phyloP scores from a whole-genome alignment of 2,888 invertebrate species.

The Plagodis pulveraria region DNA sequence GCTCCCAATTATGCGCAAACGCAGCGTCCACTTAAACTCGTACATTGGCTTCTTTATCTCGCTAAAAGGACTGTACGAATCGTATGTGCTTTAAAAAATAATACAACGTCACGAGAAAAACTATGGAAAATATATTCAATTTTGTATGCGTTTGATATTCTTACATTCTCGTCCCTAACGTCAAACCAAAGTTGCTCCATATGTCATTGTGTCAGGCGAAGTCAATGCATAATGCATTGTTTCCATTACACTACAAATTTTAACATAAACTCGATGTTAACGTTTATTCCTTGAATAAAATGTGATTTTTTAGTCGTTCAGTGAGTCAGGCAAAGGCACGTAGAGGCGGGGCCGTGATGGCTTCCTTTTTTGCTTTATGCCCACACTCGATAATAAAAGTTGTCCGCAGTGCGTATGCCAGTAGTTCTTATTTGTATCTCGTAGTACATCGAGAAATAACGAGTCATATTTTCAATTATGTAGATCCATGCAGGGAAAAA shows the following conservation, averaged over 20 bases:
- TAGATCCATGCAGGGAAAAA: constrained; percentile 20
- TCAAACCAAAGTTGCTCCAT: constrained; percentile 75
- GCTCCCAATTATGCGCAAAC: constrained; percentile 78
- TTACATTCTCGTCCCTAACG: constrained; percentile 71
- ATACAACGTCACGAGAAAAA: constrained; percentile 61
- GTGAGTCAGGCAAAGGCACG: constrained; percentile 44
- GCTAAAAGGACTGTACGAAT: constrained; percentile 68
- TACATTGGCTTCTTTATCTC: constrained; percentile 63
- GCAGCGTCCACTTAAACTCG: constrained; percentile 71
- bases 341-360: constrained; percentile 49
- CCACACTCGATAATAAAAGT: constrained; percentile 28
- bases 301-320: constrained; percentile 71
- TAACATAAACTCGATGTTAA: constrained; percentile 82
- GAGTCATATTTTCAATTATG: constrained; percentile 28
- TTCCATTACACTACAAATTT: constrained; percentile 83
- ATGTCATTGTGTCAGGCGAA: constrained; percentile 78
- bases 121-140: constrained; percentile 65
- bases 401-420: constrained; percentile 30
- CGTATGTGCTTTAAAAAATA: constrained; percentile 55
- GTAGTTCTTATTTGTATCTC: constrained; percentile 33
- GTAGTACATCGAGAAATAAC: constrained; percentile 22
- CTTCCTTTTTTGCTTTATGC: constrained; percentile 55
- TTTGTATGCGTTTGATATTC: constrained; percentile 63
- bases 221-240: constrained; percentile 80
- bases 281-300: constrained; percentile 80